Conservation (phyloP, 2,888 invertebrate genomes). For the Pseudococcus jackbeardsleyi region DNA sequence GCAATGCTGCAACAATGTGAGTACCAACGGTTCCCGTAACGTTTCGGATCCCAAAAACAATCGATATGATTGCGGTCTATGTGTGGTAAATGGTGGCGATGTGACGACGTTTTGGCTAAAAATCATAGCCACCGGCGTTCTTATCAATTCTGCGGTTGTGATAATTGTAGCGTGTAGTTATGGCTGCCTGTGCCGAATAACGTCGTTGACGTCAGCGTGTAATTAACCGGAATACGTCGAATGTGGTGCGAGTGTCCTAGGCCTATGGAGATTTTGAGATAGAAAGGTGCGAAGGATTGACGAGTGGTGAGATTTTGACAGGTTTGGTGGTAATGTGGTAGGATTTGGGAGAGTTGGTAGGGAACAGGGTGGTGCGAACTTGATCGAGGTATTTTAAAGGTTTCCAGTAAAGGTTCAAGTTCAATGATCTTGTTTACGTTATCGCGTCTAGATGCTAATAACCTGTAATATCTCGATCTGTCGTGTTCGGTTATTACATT, state of each 20-base stretch:
- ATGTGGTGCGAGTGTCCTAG: background rate
- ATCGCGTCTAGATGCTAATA: too few relatives aligned
- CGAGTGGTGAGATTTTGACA: too few relatives aligned
- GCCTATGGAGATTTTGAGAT: background rate
- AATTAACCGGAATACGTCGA: background rate
- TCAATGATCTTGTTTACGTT: too few relatives aligned
- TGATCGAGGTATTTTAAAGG: too few relatives aligned
- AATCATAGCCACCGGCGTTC: conserved; percentile 1
- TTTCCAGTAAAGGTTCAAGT: too few relatives aligned
- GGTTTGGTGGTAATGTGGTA: too few relatives aligned
- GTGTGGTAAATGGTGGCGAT: background rate
- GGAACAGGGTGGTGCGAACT: too few relatives aligned
- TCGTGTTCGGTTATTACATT: too few relatives aligned
- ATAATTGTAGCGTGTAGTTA: conserved; percentile 32
- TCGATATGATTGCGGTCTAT: background rate
- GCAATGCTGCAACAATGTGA: conserved; percentile 17
- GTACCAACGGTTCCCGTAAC: background rate
- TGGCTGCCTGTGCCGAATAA: background rate
- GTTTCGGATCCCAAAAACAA: background rate
- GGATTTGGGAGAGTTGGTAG: too few relatives aligned
- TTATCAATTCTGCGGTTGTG: conserved; percentile 38
- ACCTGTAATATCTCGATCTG: too few relatives aligned
- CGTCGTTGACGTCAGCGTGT: conserved; percentile 18
- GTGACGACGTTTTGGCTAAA: background rate
- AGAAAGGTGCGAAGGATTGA: too few relatives aligned